Conservation (phyloP, 2,797 vertebrate genomes). For the Lagocephalus sceleratus region DNA sequence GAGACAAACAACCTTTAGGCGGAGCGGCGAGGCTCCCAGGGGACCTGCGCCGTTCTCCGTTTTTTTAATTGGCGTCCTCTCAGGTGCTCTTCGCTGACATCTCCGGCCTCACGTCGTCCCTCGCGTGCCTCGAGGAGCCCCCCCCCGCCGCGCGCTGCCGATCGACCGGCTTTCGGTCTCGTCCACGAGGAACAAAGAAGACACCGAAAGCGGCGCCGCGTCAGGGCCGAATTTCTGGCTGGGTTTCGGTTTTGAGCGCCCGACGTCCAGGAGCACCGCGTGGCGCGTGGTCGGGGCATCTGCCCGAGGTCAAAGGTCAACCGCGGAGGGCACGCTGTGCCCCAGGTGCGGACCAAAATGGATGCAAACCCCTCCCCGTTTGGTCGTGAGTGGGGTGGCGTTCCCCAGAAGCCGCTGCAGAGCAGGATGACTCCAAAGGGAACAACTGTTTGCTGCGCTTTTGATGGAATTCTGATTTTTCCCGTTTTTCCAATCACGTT, state of each 20-base stretch:
- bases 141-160: constrained; percentile 9
- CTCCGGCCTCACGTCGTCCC: constrained; percentile 39
- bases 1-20: constrained; percentile 49
- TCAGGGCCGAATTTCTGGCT: constrained; percentile 4
- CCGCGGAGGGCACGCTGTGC: constrained; percentile 26
- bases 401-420: too few relatives aligned
- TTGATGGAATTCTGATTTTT: too few relatives aligned
- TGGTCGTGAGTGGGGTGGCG: too few relatives aligned
- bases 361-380: too few relatives aligned
- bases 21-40: constrained; percentile 30
- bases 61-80: constrained; percentile 61
- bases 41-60: constrained; percentile 16
- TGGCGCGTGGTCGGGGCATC: constrained; percentile 7
- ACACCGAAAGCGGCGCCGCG: constrained; percentile 19
- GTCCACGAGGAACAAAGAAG: constrained; percentile 10
- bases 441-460: too few relatives aligned
- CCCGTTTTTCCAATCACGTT: too few relatives aligned
- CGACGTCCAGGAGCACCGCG: constrained; percentile 22
- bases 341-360: too few relatives aligned
- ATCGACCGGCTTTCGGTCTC: constrained; percentile 1
- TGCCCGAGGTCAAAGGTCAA: constrained; percentile 54
- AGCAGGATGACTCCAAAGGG: too few relatives aligned
- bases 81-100: constrained; percentile 16
- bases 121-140: too few relatives aligned
- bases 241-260: constrained; percentile 6